Conservation (phyloP, 1,140 invertebrate genomes). For the Saccostrea cuccullata region DNA sequence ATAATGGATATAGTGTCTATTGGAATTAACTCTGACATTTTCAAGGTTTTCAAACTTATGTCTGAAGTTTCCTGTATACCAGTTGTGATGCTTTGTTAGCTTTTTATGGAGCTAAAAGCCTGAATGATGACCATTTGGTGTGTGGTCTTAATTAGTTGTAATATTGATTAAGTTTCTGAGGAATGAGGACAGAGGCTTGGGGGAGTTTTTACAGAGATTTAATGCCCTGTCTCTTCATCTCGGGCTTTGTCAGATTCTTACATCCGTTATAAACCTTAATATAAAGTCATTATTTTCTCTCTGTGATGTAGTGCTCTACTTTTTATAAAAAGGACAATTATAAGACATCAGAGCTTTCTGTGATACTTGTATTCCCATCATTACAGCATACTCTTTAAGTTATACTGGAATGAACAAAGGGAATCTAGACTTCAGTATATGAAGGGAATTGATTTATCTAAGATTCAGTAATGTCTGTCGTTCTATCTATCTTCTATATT, state of each 20-base stretch:
- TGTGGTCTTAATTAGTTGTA: slow-evolving; percentile 16
- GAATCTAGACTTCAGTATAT: too few species aligned
- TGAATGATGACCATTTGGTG: neutral
- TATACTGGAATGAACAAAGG: too few species aligned
- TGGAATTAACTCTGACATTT: too few species aligned
- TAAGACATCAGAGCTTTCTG: neutral
- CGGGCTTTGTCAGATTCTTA: neutral
- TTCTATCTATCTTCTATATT: neutral
- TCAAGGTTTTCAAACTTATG: too few species aligned
- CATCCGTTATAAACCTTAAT: neutral
- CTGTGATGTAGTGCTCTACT: too few species aligned
- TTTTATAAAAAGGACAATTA: neutral
- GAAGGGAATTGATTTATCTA: too few species aligned
- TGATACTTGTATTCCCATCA: too few species aligned
- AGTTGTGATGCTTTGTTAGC: neutral
- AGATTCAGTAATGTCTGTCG: too few species aligned
- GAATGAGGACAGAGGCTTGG: neutral
- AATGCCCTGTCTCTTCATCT: neutral
- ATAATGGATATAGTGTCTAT: too few species aligned
- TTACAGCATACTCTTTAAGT: too few species aligned
- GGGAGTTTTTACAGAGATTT: neutral
- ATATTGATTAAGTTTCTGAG: slow-evolving; percentile 25
- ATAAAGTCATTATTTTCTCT: slow-evolving; percentile 3
- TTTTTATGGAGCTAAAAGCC: neutral
- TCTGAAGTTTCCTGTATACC: too few species aligned